Evolutionary conservation across 2,797 vertebrate genomes (phyloP), one percentile per base, ranked within the genome.

Genomic region (Intellagama lesueurii): DNA sequence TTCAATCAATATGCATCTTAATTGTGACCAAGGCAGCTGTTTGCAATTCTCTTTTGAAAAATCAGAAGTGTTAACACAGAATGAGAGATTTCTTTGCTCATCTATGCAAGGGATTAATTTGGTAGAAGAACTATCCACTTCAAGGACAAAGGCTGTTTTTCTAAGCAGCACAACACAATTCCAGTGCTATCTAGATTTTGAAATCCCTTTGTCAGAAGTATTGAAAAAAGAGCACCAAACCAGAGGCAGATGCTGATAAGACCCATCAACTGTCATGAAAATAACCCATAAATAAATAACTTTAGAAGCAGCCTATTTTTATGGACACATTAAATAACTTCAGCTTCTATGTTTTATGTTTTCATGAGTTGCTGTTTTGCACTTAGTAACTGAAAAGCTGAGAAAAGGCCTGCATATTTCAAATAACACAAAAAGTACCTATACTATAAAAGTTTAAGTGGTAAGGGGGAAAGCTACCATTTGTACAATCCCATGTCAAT

Each of bases 1-100:
- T 60, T 32, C 26, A 12, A 30, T 30, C 26, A 30, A 49, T 24
- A 60, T 60, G 1, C 64, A 81, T 44, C 32, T 40, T 22, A 66
- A 82, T 82, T 66, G 40, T 22, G n/a, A 72, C 49, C 49, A 52
- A 52, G 49, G 49, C 49, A 52, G 49, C 49, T 83, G 91, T 91
- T 91, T 91, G 93, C 92, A 93, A 91, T 90, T 94, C 92, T 92
- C 91, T 95, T 93, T 91, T 69, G 86, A 91, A 92, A 78, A 77
- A 68, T 86, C 56, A 83, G 77, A 94, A 47, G 11, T 7, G 9
- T 44, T 68, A 32, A 8, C 40, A 78, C 1, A 49, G 56, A 28
- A 86, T n/a, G 64, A 7, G 35, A 95, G 94, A 91, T 91, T 94
- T 81, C 91, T 93, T 93, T 94, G 9, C 22, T 40, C 80, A n/a